These are phyloP conservation scores for Dicentrarchus labrax DNA, from an alignment of 2,113 vertebrate species.

Conservation along the genomic window DNA sequence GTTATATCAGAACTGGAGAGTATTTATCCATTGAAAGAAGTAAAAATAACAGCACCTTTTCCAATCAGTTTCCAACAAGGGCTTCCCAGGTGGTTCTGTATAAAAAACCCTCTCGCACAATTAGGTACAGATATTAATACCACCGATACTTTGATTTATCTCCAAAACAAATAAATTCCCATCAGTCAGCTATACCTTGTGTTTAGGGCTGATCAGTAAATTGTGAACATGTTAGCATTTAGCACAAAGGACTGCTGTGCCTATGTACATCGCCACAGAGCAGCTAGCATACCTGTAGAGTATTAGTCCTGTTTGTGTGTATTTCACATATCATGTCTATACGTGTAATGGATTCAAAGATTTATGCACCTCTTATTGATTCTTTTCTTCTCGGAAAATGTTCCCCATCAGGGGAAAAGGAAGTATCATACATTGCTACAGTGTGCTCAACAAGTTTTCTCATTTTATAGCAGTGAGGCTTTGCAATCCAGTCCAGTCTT, in stretches of 20 bases:
- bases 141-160: too few species aligned
- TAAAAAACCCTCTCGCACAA: too few species aligned
- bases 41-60: too few species aligned
- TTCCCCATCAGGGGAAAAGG: neutral
- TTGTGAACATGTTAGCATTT: neutral
- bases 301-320: neutral
- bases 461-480: conserved; percentile 1
- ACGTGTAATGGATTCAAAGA: neutral
- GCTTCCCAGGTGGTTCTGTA: too few species aligned
- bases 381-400: neutral
- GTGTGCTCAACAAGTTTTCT: conserved; percentile 1
- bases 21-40: too few species aligned
- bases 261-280: neutral
- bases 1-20: too few species aligned
- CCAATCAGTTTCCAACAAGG: too few species aligned
- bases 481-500: conserved; percentile 4
- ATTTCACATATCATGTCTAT: neutral
- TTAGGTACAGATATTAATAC: too few species aligned
- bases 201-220: too few species aligned
- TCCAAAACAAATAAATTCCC: too few species aligned
- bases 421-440: neutral
- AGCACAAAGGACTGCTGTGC: neutral
- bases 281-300: neutral
- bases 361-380: neutral
- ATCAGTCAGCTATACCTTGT: too few species aligned